phyloP scores from a whole-genome alignment of 2,113 vertebrate species.

The rat (Rattus norvegicus) region DNA sequence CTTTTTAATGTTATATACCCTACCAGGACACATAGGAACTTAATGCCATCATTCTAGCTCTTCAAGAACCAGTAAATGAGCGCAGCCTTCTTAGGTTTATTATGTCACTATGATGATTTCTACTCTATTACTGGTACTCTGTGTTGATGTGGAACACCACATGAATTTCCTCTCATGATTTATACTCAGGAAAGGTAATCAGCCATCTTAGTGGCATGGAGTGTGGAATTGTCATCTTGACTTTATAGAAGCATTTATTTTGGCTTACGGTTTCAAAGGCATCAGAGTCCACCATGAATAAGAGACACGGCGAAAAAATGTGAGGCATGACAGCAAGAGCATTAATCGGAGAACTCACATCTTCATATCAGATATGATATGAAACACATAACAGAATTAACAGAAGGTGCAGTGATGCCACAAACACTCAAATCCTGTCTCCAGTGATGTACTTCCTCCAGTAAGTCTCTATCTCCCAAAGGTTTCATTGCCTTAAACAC shows the following conservation, averaged over 20 bases:
- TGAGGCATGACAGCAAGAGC: not conserved
- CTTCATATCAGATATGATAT: not conserved
- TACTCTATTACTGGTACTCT: not conserved
- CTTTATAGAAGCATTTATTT: not conserved
- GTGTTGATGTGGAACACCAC: not conserved
- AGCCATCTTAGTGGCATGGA: not conserved
- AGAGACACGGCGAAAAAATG: not conserved
- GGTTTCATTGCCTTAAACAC: not conserved
- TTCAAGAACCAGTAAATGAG: not conserved
- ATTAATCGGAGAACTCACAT: not conserved
- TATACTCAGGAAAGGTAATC: not conserved
- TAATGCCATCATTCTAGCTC: not conserved
- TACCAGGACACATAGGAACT: not conserved
- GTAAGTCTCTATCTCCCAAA: not conserved
- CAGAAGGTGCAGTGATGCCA: not conserved
- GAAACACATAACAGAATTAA: not conserved
- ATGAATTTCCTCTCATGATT: not conserved
- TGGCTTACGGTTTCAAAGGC: not conserved
- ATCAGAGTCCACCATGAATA: not conserved
- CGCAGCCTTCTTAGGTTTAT: not conserved
- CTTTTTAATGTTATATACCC: not conserved
- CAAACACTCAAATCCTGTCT: not conserved
- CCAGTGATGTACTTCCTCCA: not conserved
- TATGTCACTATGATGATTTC: not conserved
- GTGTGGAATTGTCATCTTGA: not conserved